Base-by-base conservation (phyloP, 2,797 vertebrate genomes). In the Lacerta bilineata region DNA sequence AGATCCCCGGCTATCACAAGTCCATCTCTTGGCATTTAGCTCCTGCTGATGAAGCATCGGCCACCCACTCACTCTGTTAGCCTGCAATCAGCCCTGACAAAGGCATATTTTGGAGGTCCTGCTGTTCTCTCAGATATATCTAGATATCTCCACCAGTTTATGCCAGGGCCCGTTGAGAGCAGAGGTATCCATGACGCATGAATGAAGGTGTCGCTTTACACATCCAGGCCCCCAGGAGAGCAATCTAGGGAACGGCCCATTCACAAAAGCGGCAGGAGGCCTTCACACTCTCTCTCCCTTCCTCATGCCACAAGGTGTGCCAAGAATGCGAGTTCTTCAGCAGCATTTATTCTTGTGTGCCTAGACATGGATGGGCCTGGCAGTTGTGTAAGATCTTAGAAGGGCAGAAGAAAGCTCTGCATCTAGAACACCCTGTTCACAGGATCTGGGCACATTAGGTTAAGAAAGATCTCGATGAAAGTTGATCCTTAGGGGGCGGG, bases 361-460 rank as follows among this genome's bases (percentile, higher is more conserved):
- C n/a, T 27, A 33, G 10, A 46, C 8, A 8, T 23, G 15, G 64
- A 46, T 36, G 74, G 36, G 41, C 29, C 13, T 3, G 7, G 7
- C 25, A 41, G 61, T 90, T 83, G 72, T 4, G 55, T 36, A 83
- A 82, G 10, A 11, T n/a, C 4, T 39, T 18, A 36, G 36, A 74
- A 29, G 11, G 11, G 69, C 50, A 15, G 41, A 1, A 33, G 5
- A 36, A 64, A 83, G 18, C 2, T 68, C 36, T 4, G 13, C 5
- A 25, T 27, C 18, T 39, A 20, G 85, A 39, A 90, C 80, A 72
- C 41, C n/a, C 77, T 4, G 78, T 89, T 64, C 85, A 36, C 15
- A 15, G 13, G 50, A 36, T 43, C 72, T 27, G 46, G 71, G 79
- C 79, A 77, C 1, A 4, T 1, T 1, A 27, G 43, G 29, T 7